Conservation (phyloP, 2,113 vertebrate genomes). For the Colistium nudipinnis region DNA sequence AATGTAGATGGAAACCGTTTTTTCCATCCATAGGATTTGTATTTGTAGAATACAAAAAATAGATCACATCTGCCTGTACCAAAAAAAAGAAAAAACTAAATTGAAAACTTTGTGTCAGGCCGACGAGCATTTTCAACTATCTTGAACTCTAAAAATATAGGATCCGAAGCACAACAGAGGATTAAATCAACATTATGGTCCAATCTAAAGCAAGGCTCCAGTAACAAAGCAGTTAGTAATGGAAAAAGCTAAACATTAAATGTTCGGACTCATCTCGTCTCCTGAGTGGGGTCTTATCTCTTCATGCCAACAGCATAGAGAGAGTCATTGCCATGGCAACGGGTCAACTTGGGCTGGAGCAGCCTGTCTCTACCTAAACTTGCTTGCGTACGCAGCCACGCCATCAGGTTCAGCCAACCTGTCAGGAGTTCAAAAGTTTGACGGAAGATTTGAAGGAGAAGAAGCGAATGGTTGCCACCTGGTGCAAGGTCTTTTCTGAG, state of each 20-base stretch:
- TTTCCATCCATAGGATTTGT: neutral
- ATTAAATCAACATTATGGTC: conserved; percentile 70
- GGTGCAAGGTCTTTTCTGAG: neutral
- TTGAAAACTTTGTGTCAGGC: conserved; percentile 17
- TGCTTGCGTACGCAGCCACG: too few relatives aligned
- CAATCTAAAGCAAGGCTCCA: conserved; percentile 58
- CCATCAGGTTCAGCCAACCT: neutral
- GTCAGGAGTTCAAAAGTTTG: conserved; percentile 2
- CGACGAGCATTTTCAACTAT: conserved; percentile 49
- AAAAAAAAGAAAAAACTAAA: conserved; percentile 15
- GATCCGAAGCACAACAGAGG: conserved; percentile 43
- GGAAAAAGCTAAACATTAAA: conserved; percentile 69
- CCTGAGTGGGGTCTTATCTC: conserved; percentile 65
- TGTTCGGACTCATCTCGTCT: conserved; percentile 59
- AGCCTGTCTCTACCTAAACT: conserved; percentile 20
- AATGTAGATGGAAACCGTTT: neutral
- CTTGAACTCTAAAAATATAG: conserved; percentile 54
- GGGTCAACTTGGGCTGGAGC: conserved; percentile 71
- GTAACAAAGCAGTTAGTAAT: conserved; percentile 70
- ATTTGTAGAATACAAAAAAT: conserved; percentile 1
- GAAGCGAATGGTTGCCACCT: neutral
- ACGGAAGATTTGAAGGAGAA: conserved; percentile 2
- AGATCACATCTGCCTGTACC: conserved; percentile 9
- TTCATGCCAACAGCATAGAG: conserved; percentile 57
- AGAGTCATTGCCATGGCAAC: conserved; percentile 69